Percentiles rank a stretch among this genome's conserved stretches.
phyloP scores from a whole-genome alignment of 2,888 invertebrate species.

The Drosophila anceps region DNA sequence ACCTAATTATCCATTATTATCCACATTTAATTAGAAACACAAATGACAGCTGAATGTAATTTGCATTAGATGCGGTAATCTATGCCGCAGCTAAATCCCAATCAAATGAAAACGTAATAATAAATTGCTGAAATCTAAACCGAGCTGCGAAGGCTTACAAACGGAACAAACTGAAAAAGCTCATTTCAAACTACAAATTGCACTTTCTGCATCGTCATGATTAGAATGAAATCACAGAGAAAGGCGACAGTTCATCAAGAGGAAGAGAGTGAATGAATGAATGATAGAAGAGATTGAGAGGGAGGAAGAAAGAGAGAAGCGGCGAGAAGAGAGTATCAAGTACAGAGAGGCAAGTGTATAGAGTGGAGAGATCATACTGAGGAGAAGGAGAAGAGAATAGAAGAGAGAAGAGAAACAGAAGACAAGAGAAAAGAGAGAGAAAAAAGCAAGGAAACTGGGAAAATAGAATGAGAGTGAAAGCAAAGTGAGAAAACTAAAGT shows the following conservation, averaged over 20 bases:
- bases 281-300: not conserved
- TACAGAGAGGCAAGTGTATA: too few relatives aligned
- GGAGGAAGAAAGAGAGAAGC: not conserved
- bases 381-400: too few relatives aligned
- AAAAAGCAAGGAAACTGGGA: too few relatives aligned
- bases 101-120: slow-evolving; percentile 1
- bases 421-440: too few relatives aligned
- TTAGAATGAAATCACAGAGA: not conserved
- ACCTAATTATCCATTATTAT: slow-evolving; percentile 10
- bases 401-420: too few relatives aligned
- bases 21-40: slow-evolving; percentile 8
- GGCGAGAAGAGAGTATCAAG: too few relatives aligned
- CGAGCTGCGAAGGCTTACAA: not conserved
- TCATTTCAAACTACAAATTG: not conserved
- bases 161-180: not conserved
- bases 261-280: not conserved
- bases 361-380: too few relatives aligned
- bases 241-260: not conserved
- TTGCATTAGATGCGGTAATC: slow-evolving; percentile 5
- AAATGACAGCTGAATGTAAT: slow-evolving; percentile 4
- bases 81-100: slow-evolving; percentile 5
- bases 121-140: slow-evolving; percentile 8
- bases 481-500: too few relatives aligned
- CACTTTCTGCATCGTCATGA: too few relatives aligned
- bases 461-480: too few relatives aligned